Conservation (phyloP, 2,888 invertebrate genomes). For the Zootermopsis nevadensis region DNA sequence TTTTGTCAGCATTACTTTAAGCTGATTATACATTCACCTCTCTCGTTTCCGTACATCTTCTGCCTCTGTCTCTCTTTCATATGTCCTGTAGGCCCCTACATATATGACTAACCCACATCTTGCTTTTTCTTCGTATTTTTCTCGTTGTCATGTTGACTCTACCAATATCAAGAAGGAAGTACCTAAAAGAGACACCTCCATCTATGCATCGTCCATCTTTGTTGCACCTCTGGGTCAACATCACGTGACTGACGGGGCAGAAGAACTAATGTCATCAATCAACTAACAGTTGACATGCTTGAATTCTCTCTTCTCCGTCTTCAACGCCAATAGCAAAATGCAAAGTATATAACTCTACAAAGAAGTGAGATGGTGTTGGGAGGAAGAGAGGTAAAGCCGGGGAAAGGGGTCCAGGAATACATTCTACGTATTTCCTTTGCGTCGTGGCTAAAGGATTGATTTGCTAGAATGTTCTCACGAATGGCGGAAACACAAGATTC, state of each 20-base stretch:
- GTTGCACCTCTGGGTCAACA: constrained; percentile 17
- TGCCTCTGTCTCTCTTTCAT: background rate
- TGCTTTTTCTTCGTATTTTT: background rate
- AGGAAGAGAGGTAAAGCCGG: background rate
- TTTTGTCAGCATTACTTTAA: background rate
- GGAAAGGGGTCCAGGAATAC: too few relatives aligned
- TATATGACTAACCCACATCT: background rate
- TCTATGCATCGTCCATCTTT: constrained; percentile 19
- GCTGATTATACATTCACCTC: background rate
- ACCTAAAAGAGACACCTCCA: constrained; percentile 32
- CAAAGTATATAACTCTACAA: background rate
- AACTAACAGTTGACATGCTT: constrained; percentile 37
- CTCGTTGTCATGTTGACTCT: constrained; percentile 30
- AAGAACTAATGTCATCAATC: constrained; percentile 32
- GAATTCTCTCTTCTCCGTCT: constrained; percentile 20
- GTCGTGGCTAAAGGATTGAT: too few relatives aligned
- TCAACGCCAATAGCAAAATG: background rate
- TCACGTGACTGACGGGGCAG: constrained; percentile 28
- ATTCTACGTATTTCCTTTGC: too few relatives aligned
- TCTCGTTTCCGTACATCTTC: background rate
- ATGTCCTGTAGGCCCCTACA: background rate
- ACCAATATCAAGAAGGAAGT: constrained; percentile 6
- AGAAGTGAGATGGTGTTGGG: background rate
- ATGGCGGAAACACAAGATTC: too few relatives aligned
- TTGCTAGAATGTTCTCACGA: too few relatives aligned